Conservation (phyloP, 2,113 vertebrate genomes). For the Petroica traversi region DNA sequence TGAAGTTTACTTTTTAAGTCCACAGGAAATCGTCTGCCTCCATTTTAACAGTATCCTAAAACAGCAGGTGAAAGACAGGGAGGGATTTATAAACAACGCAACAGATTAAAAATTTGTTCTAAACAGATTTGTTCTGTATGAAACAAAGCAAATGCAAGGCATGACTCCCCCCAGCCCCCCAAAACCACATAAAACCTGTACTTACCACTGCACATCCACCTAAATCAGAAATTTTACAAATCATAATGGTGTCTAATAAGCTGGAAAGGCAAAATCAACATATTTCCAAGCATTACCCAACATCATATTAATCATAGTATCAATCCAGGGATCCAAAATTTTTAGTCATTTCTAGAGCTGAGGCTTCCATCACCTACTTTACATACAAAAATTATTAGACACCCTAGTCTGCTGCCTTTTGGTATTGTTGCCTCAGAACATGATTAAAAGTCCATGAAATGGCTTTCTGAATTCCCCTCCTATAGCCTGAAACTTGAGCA, state of each 20-base stretch:
- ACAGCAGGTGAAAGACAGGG: not conserved
- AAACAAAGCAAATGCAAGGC: not conserved
- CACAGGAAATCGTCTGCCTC: not conserved
- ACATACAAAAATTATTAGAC: not conserved
- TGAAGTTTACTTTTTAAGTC: not conserved
- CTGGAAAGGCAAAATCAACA: not conserved
- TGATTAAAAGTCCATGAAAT: not conserved
- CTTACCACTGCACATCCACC: accelerated
- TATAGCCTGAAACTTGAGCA: not conserved
- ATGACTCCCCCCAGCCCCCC: not conserved
- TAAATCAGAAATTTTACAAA: not conserved
- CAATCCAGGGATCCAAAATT: not conserved
- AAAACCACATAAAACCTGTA: not conserved
- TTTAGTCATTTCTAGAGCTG: not conserved
- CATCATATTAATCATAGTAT: not conserved
- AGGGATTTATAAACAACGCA: not conserved
- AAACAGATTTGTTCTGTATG: not conserved
- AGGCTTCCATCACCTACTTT: not conserved
- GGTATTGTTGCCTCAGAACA: not conserved
- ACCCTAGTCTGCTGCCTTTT: not conserved
- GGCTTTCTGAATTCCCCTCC: not conserved
- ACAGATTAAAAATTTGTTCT: not conserved
- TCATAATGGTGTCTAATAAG: not conserved
- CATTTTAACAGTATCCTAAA: not conserved
- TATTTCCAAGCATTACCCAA: not conserved